Evolutionary conservation across 1,140 invertebrate genomes (phyloP).

Genomic region (Apis cerana): DNA sequence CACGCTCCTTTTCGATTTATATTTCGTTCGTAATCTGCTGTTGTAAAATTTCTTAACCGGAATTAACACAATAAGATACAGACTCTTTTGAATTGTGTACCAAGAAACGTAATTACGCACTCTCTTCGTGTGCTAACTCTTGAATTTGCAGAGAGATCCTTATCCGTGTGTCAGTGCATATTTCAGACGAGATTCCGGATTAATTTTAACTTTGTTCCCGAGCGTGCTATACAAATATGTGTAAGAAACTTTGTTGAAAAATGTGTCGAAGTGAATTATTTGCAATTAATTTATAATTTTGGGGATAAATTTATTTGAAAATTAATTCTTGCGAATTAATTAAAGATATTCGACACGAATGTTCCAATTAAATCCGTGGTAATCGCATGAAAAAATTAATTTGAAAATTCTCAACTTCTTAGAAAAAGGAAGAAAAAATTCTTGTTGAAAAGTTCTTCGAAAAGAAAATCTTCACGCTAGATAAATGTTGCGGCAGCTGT

Average conservation of each 20-base stretch:
- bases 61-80: background rate
- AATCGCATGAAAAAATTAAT: too few species aligned
- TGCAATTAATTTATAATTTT: too few species aligned
- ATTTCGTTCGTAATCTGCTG: constrained; percentile 29
- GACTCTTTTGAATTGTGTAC: background rate
- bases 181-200: background rate
- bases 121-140: background rate
- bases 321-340: background rate
- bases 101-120: background rate
- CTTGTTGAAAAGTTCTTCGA: background rate
- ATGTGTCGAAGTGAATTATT: too few species aligned
- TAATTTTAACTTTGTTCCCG: background rate
- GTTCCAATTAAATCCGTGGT: background rate
- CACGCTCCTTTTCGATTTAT: constrained; percentile 4
- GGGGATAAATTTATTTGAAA: too few species aligned
- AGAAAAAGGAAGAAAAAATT: too few species aligned
- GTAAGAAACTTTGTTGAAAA: too few species aligned
- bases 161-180: too few species aligned
- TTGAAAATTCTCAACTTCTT: too few species aligned
- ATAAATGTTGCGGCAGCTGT: constrained; percentile 24
- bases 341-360: background rate
- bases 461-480: background rate
- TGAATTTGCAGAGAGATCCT: background rate
- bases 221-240: too few species aligned
- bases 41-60: constrained; percentile 31